Base-by-base conservation (phyloP, 2,113 vertebrate genomes). In the Oncorhynchus clarkii region DNA sequence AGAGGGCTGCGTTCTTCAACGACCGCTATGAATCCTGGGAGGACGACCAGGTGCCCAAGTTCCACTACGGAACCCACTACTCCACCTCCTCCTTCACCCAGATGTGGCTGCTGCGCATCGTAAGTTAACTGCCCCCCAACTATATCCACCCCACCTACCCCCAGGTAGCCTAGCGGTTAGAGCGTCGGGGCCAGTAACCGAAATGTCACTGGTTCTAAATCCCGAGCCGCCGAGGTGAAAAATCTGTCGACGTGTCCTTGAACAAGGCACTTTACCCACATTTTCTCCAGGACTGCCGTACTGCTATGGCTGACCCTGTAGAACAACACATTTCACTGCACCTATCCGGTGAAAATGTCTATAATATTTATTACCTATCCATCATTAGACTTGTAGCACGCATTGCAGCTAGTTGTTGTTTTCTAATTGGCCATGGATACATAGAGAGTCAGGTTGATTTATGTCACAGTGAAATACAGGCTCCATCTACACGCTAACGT, bases 51-150 rank as follows among this genome's bases (percentile, higher is more conserved):
- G 96, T 99, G 85, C 97, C 98, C 0, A 97, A 97, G 79, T 99
- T 99, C 89, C 98, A 99, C 92, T 99, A 99, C 3, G 97, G 97
- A 70, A 99, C 98, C 74, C 98, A 99, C 90, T 99, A 99, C 84
- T 99, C 98, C 78, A 99, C 97, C 27, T 95, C 97, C 89, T 96
- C 95, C 88, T 99, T 98, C 90, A 95, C 96, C 67, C 93, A 96
- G 80, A 96, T 94, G 1, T 99, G 98, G 98, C 92, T 99, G 3
- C 93, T 99, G 49, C 96, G 98, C 85, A 95, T 98, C 5, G 98
- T 99, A 93, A 97, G 97, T 95, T 78, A 3, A 4, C 49, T 3
- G 5, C 20, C 11, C 7, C 7, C 22, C 14, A 57, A 18, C 65
- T 62, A 60, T 51, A 31, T 59, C 14, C 48, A 71, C 70, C 11